These are phyloP conservation scores for Peribatodes rhomboidaria DNA, from an alignment of 2,888 invertebrate species.

Conservation along the genomic window DNA sequence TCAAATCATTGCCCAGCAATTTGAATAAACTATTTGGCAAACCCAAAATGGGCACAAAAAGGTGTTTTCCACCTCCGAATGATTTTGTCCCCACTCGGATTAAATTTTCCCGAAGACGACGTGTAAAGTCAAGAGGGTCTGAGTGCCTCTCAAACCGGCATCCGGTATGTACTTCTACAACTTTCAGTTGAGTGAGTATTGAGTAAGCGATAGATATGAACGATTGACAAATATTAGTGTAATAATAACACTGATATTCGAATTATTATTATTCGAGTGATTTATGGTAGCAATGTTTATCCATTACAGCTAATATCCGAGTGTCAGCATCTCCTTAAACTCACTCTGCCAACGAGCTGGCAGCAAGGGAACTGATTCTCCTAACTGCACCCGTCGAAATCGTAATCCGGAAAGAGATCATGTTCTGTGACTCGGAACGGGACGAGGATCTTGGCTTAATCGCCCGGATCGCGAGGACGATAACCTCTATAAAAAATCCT, in stretches of 20 bases:
- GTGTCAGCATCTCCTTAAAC: no score
- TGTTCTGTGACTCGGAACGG: no score
- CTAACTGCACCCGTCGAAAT: no score
- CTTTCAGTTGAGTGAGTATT: slow-evolving; percentile 34
- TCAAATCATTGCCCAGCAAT: not conserved
- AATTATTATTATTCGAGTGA: not conserved
- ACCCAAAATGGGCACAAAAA: slow-evolving; percentile 63
- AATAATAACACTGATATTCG: not conserved
- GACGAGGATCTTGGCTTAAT: no score
- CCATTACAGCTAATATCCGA: no score
- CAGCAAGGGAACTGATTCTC: no score
- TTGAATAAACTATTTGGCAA: slow-evolving; percentile 9
- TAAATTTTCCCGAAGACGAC: slow-evolving; percentile 52
- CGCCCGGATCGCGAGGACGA: no score
- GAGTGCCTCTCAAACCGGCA: slow-evolving; percentile 54
- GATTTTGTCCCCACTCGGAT: slow-evolving; percentile 49
- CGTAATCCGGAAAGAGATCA: no score
- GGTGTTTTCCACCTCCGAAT: slow-evolving; percentile 66
- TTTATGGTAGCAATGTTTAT: not conserved
- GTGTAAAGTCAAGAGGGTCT: slow-evolving; percentile 66
- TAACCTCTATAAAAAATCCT: no score
- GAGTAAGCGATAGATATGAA: slow-evolving; percentile 9
- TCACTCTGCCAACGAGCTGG: no score
- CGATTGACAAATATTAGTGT: not conserved
- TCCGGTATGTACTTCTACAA: slow-evolving; percentile 40